Conservation (phyloP, 2,888 invertebrate genomes). For the Graphium colonna region DNA sequence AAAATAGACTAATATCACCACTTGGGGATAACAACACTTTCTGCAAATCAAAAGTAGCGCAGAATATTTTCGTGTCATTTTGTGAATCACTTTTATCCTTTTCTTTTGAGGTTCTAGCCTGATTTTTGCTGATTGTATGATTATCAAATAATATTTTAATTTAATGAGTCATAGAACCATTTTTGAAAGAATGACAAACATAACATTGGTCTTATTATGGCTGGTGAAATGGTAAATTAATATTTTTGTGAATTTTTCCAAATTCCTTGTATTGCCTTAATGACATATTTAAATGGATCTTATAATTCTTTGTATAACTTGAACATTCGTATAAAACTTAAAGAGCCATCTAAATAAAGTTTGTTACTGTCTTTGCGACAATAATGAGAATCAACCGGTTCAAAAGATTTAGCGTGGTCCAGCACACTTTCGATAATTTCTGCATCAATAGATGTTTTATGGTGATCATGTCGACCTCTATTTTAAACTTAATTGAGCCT, state of each 20-base stretch:
- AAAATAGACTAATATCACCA: no score
- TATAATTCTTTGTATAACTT: conserved; percentile 15
- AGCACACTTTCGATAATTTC: conserved; percentile 5
- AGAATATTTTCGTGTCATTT: no score
- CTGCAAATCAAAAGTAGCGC: no score
- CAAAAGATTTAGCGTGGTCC: conserved; percentile 12
- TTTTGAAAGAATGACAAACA: conserved; percentile 23
- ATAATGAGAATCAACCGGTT: conserved; percentile 20
- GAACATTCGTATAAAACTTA: conserved; percentile 24
- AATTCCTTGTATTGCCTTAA: background rate
- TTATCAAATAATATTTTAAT: background rate
- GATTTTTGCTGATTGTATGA: background rate
- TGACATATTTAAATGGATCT: background rate
- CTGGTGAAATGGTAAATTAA: background rate
- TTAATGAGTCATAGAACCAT: conserved; percentile 25
- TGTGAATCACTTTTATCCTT: background rate
- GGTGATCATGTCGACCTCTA: conserved; percentile 16
- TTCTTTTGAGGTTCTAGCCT: background rate
- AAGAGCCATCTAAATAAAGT: conserved; percentile 25
- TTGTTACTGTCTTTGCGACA: conserved; percentile 21
- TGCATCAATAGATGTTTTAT: conserved; percentile 10
- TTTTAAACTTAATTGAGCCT: conserved; percentile 17
- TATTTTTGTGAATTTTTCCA: no score
- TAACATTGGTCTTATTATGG: background rate
- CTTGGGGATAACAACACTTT: no score